Evolutionary conservation across 2,888 invertebrate genomes (phyloP).

Genomic region (Steromphala cineraria): DNA sequence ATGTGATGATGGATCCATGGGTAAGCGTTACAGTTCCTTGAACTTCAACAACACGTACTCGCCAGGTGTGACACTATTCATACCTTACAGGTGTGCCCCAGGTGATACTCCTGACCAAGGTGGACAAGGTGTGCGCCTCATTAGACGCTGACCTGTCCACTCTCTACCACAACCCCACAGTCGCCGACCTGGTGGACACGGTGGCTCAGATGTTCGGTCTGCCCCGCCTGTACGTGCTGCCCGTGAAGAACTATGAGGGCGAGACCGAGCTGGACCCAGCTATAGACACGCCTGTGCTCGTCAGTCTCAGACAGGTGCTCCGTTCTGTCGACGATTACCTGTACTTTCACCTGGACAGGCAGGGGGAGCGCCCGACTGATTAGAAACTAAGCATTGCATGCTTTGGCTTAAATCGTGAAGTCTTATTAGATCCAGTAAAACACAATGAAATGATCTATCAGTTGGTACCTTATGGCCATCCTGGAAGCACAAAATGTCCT

Average conservation of each 20-base stretch:
- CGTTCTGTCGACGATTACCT: slow-evolving; percentile 37
- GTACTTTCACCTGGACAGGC: slow-evolving; percentile 18
- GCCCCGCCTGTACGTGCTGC: slow-evolving; percentile 37
- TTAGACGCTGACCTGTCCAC: slow-evolving; percentile 32
- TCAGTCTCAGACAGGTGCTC: slow-evolving; percentile 37
- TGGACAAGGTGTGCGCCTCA: slow-evolving; percentile 38
- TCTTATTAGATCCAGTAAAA: no score
- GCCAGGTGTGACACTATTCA: background rate
- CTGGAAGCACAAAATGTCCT: no score
- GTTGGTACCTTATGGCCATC: no score
- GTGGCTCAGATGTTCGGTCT: slow-evolving; percentile 36
- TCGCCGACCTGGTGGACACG: slow-evolving; percentile 31
- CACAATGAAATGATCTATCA: no score
- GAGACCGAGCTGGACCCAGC: slow-evolving; percentile 32
- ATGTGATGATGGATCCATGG: no score
- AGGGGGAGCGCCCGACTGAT: no score
- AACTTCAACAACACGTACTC: no score
- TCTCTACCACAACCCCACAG: slow-evolving; percentile 25
- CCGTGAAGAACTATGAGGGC: slow-evolving; percentile 45
- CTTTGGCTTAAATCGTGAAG: no score
- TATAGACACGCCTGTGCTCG: slow-evolving; percentile 37
- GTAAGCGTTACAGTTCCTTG: no score
- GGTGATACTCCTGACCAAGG: slow-evolving; percentile 42
- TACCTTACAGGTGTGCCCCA: slow-evolving; percentile 26
- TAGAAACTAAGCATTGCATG: no score